Evolutionary conservation across 2,888 invertebrate species (phyloP), one percentile per base, ranked within the genome.

Genomic region (Tetrapedia diversipes): DNA sequence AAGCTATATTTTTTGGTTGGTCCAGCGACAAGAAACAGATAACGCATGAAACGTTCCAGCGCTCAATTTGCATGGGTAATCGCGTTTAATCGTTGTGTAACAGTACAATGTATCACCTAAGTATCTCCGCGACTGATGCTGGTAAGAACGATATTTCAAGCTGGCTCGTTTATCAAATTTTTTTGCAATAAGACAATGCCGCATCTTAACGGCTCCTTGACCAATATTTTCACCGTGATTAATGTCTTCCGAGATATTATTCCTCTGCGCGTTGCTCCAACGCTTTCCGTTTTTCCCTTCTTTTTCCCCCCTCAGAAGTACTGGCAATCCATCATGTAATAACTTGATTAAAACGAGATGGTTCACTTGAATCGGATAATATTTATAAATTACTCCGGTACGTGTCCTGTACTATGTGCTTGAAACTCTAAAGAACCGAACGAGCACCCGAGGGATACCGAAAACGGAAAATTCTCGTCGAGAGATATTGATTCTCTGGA

Each of bases 161-260:
- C n/a, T 4, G 34, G 74, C 68, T 74, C 77, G 74, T 77, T 74
- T 68, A 68, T 77, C 77, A 77, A 63, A 41, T 29, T 45, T 71
- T 69, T 49, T 37, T 37, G 11, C 32, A 60, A 45, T 22, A 45
- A 61, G 65, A 76, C 65, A 65, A 66, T 41, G 64, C 59, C 66
- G 41, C 75, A 56, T 73, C 75, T 76, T 76, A 72, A 71, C 73
- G 60, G 73, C 60, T 66, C 39, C 67, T 73, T 76, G 76, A 73
- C 67, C 73, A 76, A 76, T 67, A 76, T 73, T 76, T 76, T 60
- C 41, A 39, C 24, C 27, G 63, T 76, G 74, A 76, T 76, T 76
- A 76, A 76, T 76, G 76, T 53, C 56, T 39, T 37, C 24, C n/a
- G 57, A 41, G 74, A 67, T 75, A 76, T 59, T 56, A 74, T 65